Conservation (phyloP, 2,797 vertebrate genomes). For the Orestias chungarensis region DNA sequence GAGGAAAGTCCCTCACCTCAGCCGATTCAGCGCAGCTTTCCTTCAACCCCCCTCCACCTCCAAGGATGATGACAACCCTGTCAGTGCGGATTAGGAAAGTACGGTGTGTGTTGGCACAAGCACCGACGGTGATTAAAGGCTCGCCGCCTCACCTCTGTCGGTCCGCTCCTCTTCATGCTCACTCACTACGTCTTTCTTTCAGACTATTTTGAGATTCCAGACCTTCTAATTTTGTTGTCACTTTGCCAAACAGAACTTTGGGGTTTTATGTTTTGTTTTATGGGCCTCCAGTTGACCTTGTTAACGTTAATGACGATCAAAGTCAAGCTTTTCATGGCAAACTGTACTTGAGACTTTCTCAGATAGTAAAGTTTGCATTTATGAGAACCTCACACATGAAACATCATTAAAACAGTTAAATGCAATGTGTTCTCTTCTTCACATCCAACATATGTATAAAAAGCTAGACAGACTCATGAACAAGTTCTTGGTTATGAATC, state of each 20-base stretch:
- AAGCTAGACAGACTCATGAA: no score
- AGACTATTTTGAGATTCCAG: slow-evolving; percentile 67
- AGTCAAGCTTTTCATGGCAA: slow-evolving; percentile 33
- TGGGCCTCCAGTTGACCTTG: slow-evolving; percentile 42
- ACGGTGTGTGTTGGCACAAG: slow-evolving; percentile 46
- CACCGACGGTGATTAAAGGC: slow-evolving; percentile 62
- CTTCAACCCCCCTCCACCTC: slow-evolving; percentile 61
- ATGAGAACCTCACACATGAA: slow-evolving; percentile 13
- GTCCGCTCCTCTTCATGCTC: slow-evolving; percentile 60
- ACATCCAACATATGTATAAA: slow-evolving; percentile 5
- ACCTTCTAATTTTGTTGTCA: slow-evolving; percentile 54
- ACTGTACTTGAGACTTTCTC: slow-evolving; percentile 21
- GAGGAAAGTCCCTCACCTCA: slow-evolving; percentile 64
- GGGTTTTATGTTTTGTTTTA: slow-evolving; percentile 38
- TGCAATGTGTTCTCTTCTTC: slow-evolving; percentile 40
- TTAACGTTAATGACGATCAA: slow-evolving; percentile 43
- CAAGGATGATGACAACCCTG: slow-evolving; percentile 75
- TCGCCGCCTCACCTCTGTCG: slow-evolving; percentile 57
- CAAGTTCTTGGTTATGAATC: no score
- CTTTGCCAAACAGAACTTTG: slow-evolving; percentile 45
- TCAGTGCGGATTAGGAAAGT: slow-evolving; percentile 78
- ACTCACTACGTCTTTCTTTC: slow-evolving; percentile 64
- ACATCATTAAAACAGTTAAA: background rate
- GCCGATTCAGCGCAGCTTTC: slow-evolving; percentile 43
- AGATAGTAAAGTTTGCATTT: slow-evolving; percentile 26